Base-by-base conservation (phyloP, 1,140 invertebrate species). In the Metopolophium dirhodum region DNA sequence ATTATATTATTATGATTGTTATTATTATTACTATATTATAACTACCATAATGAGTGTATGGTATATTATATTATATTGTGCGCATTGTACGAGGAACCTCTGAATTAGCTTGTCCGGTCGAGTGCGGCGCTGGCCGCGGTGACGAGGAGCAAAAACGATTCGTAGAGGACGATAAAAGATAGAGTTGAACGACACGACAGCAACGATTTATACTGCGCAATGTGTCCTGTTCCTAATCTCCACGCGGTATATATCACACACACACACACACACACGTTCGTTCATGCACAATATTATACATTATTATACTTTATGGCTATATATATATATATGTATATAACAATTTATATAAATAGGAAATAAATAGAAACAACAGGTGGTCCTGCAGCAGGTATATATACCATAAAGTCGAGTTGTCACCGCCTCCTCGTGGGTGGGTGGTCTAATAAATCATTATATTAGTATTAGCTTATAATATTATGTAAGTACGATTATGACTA, bases 301-400 rank as follows among this genome's bases (percentile, higher is more conserved):
- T 68, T 41, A 86, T 41, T 45, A 86, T 47, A 18, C 22, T 30
- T 45, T 45, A 47, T 30, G 14, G 26, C 8, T 23, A 11, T 83
- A 35, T 83, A 8, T 83, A 20, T 35, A 35, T 85, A 47, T 85
- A 47, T 26, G n/a, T n/a, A n/a, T n/a, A n/a, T n/a, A n/a, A n/a
- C n/a, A n/a, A 35, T 85, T 26, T 86, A 86, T 30, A 26, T 57
- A 88, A 20, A n/a, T n/a, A n/a, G n/a, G n/a, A 37, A 35, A 54
- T 51, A 54, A 90, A 90, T 57, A n/a, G 26, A 54, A 90, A 90
- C 88, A 90, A 90, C 88, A 90, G 88, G 88, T 90, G 88, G 49
- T 35, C 88, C 7, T n/a, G 35, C 11, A 47, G 41, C 47, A 88
- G 30, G 47, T 83, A 83, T 83, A 82, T n/a, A 47, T 30, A 45